Evolutionary conservation across 2,888 invertebrate species (phyloP).

Genomic region (Petrolisthes manimaculis): DNA sequence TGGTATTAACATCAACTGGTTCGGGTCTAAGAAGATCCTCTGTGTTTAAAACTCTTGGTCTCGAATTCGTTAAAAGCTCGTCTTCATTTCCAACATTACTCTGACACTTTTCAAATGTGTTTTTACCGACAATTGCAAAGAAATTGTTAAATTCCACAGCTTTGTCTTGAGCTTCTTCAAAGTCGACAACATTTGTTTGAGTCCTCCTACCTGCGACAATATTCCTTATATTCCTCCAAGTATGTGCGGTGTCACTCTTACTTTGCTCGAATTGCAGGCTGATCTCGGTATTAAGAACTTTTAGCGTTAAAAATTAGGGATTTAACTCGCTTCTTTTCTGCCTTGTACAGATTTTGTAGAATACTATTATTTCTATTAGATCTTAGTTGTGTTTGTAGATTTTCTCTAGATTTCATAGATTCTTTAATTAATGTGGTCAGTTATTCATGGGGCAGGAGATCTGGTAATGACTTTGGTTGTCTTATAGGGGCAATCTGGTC

Average conservation of each 20-base stretch:
- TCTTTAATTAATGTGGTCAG: background rate
- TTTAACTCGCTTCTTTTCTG: background rate
- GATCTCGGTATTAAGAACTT: background rate
- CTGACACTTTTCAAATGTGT: conserved; percentile 5
- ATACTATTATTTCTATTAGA: background rate
- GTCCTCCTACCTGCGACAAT: background rate
- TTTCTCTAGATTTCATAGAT: background rate
- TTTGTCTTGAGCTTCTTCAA: background rate
- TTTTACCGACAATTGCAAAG: conserved; percentile 11
- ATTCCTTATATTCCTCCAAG: background rate
- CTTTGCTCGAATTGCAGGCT: background rate
- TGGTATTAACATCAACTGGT: background rate
- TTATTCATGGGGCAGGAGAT: background rate
- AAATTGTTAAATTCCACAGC: background rate
- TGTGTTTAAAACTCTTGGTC: background rate
- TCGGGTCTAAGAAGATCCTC: background rate
- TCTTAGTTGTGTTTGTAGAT: background rate
- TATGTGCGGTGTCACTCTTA: background rate
- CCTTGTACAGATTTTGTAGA: background rate
- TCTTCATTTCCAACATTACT: background rate
- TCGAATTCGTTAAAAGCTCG: background rate
- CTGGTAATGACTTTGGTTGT: background rate
- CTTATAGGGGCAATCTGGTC: background rate
- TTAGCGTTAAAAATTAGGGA: background rate
- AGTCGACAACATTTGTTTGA: background rate